Percentiles rank a stretch among this genome's conserved stretches.
These are phyloP conservation scores for Pogonocichla stellata DNA, from an alignment of 2,113 vertebrate species.

Conservation along the genomic window DNA sequence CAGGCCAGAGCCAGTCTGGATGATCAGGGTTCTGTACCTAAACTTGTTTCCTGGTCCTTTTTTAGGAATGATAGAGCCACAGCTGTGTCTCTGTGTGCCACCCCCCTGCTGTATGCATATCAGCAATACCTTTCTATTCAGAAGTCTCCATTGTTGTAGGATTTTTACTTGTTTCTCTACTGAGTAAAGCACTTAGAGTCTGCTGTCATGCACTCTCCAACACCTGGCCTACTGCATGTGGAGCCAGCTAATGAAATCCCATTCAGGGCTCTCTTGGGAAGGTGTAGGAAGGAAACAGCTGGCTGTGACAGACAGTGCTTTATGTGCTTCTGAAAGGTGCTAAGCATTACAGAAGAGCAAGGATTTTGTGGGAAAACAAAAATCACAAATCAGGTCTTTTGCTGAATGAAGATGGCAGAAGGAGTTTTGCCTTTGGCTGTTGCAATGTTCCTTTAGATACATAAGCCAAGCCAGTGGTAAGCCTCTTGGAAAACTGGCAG, in stretches of 20 bases:
- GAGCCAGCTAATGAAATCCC: constrained; percentile 17
- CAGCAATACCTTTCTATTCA: neutral
- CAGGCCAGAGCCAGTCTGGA: neutral
- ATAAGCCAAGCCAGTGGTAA: neutral
- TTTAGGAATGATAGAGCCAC: neutral
- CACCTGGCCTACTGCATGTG: constrained; percentile 19
- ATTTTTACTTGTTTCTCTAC: neutral
- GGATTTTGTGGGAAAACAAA: neutral
- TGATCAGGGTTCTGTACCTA: neutral
- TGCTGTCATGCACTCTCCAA: neutral
- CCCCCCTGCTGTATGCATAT: neutral
- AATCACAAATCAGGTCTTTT: neutral
- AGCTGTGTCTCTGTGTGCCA: neutral
- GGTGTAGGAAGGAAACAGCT: neutral
- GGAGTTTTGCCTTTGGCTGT: neutral
- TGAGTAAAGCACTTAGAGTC: neutral
- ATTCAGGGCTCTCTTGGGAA: neutral
- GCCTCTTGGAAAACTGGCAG: neutral
- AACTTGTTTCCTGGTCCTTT: neutral
- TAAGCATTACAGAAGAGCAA: neutral
- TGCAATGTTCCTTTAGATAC: neutral
- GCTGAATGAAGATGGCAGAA: neutral
- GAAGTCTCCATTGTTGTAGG: neutral
- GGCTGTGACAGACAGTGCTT: constrained; percentile 10
- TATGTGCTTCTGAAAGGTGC: neutral